Evolutionary conservation across 2,797 vertebrate genomes (phyloP).

Genomic region (Poliocrania exsul): DNA sequence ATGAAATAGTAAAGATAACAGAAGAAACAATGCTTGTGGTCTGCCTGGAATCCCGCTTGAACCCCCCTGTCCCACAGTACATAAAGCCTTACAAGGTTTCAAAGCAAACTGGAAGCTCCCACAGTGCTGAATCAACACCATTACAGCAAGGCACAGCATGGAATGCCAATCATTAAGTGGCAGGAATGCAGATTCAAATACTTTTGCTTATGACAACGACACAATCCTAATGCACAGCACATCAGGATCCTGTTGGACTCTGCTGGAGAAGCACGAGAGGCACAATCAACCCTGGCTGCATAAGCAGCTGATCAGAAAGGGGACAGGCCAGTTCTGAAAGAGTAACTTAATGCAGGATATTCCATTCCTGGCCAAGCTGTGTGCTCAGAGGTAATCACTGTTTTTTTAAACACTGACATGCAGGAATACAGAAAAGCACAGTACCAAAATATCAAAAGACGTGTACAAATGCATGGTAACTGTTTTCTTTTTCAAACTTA

Average conservation of each 20-base stretch:
- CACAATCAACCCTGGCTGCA: neutral
- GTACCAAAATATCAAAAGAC: neutral
- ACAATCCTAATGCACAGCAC: neutral
- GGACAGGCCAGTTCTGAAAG: neutral
- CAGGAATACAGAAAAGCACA: neutral
- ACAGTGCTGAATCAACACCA: slow-evolving; percentile 49
- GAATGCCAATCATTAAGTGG: slow-evolving; percentile 51
- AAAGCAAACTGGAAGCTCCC: slow-evolving; percentile 49
- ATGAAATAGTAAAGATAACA: slow-evolving; percentile 33
- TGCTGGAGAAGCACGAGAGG: slow-evolving; percentile 12
- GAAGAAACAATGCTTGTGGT: neutral
- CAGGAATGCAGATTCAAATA: slow-evolving; percentile 57
- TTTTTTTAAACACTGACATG: neutral
- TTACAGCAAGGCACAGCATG: slow-evolving; percentile 38
- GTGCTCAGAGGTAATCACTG: neutral
- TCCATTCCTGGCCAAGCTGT: neutral
- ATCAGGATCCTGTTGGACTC: neutral
- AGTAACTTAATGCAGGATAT: neutral
- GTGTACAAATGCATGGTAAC: neutral
- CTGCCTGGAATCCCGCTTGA: slow-evolving; percentile 21
- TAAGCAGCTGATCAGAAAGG: neutral
- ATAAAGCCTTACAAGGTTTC: slow-evolving; percentile 1
- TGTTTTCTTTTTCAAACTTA: neutral
- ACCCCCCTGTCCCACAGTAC: neutral
- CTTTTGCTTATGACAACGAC: slow-evolving; percentile 34